Evolutionary conservation across 2,797 vertebrate genomes (phyloP).

Genomic region (Cyclura pinguis): DNA sequence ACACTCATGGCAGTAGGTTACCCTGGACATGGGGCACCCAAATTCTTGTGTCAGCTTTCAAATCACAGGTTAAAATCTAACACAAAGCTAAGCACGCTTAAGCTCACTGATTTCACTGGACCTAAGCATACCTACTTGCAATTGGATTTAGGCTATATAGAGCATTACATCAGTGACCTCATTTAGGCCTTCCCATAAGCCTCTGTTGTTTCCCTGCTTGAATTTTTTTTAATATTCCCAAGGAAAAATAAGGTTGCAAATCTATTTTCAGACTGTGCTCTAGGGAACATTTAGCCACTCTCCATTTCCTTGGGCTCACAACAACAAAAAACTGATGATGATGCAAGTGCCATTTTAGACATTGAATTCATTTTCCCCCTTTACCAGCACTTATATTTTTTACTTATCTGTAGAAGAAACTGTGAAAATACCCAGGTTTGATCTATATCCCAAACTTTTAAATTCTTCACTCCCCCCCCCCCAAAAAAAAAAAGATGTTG

Average conservation of each 20-base stretch:
- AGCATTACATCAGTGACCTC: neutral
- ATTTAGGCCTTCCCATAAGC: neutral
- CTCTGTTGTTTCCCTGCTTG: neutral
- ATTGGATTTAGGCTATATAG: neutral
- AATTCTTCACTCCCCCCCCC: too few species aligned
- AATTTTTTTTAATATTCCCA: neutral
- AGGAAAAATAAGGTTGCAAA: slow-evolving; percentile 9
- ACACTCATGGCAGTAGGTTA: neutral
- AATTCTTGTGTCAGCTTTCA: neutral
- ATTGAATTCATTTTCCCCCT: slow-evolving; percentile 41
- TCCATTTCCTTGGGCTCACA: slow-evolving; percentile 17
- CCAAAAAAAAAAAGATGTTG: neutral
- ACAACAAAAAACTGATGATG: slow-evolving; percentile 15
- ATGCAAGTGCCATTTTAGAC: slow-evolving; percentile 46
- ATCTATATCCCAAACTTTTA: too few species aligned
- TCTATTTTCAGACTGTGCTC: slow-evolving; percentile 1
- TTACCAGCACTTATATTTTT: slow-evolving; percentile 17
- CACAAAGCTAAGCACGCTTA: neutral
- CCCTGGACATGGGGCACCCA: neutral
- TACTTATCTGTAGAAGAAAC: neutral
- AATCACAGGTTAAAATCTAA: neutral
- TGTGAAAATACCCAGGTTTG: too few species aligned
- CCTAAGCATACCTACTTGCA: neutral
- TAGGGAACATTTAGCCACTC: slow-evolving; percentile 28
- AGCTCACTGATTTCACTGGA: neutral